Base-by-base conservation (phyloP, 1,140 invertebrate genomes). In the Helicoverpa armigera region DNA sequence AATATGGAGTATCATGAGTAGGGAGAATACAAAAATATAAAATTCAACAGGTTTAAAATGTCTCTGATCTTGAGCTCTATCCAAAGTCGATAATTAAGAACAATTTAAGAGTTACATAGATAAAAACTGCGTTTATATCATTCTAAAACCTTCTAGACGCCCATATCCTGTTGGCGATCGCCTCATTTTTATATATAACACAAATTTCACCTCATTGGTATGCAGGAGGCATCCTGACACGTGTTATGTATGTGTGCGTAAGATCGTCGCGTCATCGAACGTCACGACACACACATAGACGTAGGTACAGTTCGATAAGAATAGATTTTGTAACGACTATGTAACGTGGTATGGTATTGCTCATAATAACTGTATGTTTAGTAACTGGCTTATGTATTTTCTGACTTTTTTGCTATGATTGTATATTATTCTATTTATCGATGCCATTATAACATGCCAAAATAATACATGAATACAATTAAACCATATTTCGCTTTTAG, bases 181-280 rank as follows among this genome's bases (percentile, higher is more conserved):
- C 69, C 85, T 82, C 82, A 84, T 87, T 85, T 88, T 86, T 86
- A 86, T 83, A 85, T 85, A 85, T 77, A 83, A 88, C 79, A 85
- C 86, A 83, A 92, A 91, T 92, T 92, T 92, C 91, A 83, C 90
- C 83, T 84, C 67, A 88, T 92, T 90, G 85, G 82, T 81, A 92
- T 92, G 82, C 91, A 82, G 82, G 18, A 60, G 56, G 77, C 77
- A 54, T 67, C 48, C 73, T 85, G 81, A 86, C 86, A 81, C 79
- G 78, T 86, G 65, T 80, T 73, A 2, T 18, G 51, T 50, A 23
- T 63, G 53, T 72, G 50, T 61, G 48, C 12, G 84, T 86, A 90
- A 89, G 87, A 86, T 80, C 82, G 87, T 81, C 88, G 86, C 90
- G 86, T 87, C 80, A 87, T 82, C 70, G 60, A 80, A 75, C 85